Percentiles rank a stretch among this genome's conserved stretches.
Evolutionary conservation across 23 tunicate genomes (phyloP).

Genomic region (Styela plicata): DNA sequence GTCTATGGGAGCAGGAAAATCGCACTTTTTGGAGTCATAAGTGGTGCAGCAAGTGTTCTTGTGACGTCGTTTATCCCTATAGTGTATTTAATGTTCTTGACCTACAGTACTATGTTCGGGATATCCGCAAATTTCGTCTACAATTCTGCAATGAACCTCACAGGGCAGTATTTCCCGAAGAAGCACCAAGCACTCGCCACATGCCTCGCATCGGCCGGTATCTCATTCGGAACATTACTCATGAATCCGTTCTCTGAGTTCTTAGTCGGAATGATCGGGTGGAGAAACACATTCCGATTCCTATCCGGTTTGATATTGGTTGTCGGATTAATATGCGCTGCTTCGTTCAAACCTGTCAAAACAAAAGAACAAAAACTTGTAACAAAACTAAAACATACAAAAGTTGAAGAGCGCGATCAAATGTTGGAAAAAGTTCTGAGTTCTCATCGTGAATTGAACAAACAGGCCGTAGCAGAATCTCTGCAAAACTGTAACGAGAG

Average conservation of each 20-base stretch:
- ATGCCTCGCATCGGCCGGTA: conserved; percentile 84
- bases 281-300: conserved; percentile 70
- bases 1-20: conserved; percentile 49
- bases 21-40: conserved; percentile 54
- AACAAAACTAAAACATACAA: conserved; percentile 29
- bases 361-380: conserved; percentile 60
- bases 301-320: conserved; percentile 48
- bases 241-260: conserved; percentile 57
- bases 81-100: conserved; percentile 63
- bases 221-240: conserved; percentile 75
- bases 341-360: conserved; percentile 65
- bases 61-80: conserved; percentile 60
- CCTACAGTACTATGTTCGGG: conserved; percentile 84
- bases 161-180: conserved; percentile 76
- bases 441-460: conserved; percentile 37
- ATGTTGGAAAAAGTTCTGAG: conserved; percentile 17
- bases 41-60: conserved; percentile 44
- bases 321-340: conserved; percentile 64
- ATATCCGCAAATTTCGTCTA: conserved; percentile 78
- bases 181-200: conserved; percentile 89
- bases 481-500: conserved; percentile 66
- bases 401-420: neutral
- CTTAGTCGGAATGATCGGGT: conserved; percentile 35
- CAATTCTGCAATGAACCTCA: conserved; percentile 86
- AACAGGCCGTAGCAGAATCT: conserved; percentile 48